phyloP scores from a whole-genome alignment of 2,113 vertebrate species.

The Cathartes aura region DNA sequence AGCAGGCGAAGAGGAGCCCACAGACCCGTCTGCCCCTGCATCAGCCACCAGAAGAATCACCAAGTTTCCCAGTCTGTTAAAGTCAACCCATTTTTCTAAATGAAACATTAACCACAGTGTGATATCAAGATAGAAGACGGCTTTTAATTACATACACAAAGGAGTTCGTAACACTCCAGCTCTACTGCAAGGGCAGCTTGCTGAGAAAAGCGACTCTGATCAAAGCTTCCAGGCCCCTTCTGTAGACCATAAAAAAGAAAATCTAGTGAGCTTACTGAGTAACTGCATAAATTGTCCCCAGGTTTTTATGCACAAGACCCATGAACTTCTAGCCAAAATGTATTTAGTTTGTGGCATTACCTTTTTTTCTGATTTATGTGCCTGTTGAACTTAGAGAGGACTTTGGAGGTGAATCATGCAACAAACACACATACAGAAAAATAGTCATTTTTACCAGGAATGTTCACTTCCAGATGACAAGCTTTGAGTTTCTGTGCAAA shows the following conservation, averaged over 20 bases:
- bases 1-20: neutral
- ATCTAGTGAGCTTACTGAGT: neutral
- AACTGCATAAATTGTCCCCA: neutral
- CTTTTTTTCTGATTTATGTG: neutral
- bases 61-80: neutral
- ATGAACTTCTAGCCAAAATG: neutral
- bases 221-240: slow-evolving; percentile 8
- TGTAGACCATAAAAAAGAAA: neutral
- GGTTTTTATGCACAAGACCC: neutral
- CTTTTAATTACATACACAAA: slow-evolving; percentile 40
- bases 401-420: neutral
- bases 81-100: neutral
- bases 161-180: neutral
- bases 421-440: neutral
- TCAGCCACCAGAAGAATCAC: neutral
- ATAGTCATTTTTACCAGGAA: neutral
- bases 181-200: slow-evolving; percentile 2
- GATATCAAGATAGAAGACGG: neutral
- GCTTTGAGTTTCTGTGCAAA: neutral
- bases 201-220: slow-evolving; percentile 30
- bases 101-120: neutral
- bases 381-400: neutral
- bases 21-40: neutral
- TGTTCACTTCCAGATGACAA: neutral
- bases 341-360: neutral